Evolutionary conservation across 2,113 vertebrate genomes (phyloP).

Genomic region (Ptyas mucosa): DNA sequence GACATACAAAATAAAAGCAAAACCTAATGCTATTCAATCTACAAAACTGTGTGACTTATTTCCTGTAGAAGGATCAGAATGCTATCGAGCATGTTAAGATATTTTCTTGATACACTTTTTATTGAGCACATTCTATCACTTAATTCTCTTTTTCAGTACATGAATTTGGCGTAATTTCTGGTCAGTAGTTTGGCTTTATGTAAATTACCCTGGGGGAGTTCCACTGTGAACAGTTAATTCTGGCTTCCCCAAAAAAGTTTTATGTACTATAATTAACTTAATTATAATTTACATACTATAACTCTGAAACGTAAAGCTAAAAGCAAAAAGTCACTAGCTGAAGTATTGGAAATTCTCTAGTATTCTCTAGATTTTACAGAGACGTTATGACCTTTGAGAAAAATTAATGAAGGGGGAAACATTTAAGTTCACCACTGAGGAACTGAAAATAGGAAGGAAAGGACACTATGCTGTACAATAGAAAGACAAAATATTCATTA

Average conservation of each 20-base stretch:
- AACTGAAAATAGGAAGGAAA: background rate
- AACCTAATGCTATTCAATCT: background rate
- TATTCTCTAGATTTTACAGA: background rate
- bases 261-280: slow-evolving; percentile 45
- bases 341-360: slow-evolving; percentile 35
- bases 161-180: slow-evolving; percentile 42
- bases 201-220: slow-evolving; percentile 52
- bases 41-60: background rate
- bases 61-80: background rate
- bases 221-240: slow-evolving; percentile 37
- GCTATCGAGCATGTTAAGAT: background rate
- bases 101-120: slow-evolving; percentile 32
- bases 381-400: slow-evolving; percentile 22
- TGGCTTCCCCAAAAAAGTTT: slow-evolving; percentile 44
- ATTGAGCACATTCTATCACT: slow-evolving; percentile 27
- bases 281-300: slow-evolving; percentile 37
- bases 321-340: background rate
- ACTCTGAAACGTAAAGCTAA: slow-evolving; percentile 46
- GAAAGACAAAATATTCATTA: background rate
- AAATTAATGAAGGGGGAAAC: background rate
- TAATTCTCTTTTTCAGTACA: slow-evolving; percentile 25
- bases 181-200: slow-evolving; percentile 51
- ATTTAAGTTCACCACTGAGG: background rate
- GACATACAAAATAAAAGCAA: background rate
- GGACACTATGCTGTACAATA: background rate